A percentile compares a stretch with the other conserved stretches of the same genome.
Conservation (phyloP, 92 coral and sea anemone species). For the Parazoanthus atlanticus region DNA sequence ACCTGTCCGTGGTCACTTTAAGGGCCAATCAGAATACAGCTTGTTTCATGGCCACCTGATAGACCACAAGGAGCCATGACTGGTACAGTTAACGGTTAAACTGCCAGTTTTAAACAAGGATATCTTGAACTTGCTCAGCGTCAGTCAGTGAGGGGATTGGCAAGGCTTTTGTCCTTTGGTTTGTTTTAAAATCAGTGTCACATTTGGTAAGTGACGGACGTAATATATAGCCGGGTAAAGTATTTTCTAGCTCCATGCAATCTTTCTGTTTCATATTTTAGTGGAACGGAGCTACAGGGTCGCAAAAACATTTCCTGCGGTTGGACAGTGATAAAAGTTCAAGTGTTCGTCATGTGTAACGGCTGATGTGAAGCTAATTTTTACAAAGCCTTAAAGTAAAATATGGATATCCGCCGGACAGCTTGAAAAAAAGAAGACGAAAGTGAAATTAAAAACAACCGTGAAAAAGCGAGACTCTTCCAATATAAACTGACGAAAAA, state of each 20-base stretch:
- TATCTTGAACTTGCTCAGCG: background rate
- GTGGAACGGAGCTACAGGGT: slow-evolving; percentile 8
- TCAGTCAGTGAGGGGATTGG: background rate
- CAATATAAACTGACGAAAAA: too few relatives aligned
- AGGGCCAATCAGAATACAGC: background rate
- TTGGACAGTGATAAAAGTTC: background rate
- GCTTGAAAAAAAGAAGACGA: background rate
- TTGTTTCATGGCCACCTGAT: background rate
- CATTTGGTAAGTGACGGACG: background rate
- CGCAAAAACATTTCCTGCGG: background rate
- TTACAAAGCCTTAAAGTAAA: background rate
- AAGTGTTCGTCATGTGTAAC: background rate
- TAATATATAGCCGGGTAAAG: background rate
- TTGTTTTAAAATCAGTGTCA: background rate
- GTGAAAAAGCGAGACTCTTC: background rate
- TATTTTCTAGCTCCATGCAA: background rate
- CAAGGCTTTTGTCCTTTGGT: background rate
- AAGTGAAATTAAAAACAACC: background rate
- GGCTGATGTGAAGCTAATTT: background rate
- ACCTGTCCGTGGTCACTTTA: background rate
- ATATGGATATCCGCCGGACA: background rate
- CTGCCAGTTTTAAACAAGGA: background rate
- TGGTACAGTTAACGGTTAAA: slow-evolving; percentile 5
- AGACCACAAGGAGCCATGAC: slow-evolving; percentile 22
- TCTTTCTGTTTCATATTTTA: background rate